These are phyloP conservation scores for Antennarius striatus DNA, from an alignment of 2,113 vertebrate genomes.

Conservation along the genomic window DNA sequence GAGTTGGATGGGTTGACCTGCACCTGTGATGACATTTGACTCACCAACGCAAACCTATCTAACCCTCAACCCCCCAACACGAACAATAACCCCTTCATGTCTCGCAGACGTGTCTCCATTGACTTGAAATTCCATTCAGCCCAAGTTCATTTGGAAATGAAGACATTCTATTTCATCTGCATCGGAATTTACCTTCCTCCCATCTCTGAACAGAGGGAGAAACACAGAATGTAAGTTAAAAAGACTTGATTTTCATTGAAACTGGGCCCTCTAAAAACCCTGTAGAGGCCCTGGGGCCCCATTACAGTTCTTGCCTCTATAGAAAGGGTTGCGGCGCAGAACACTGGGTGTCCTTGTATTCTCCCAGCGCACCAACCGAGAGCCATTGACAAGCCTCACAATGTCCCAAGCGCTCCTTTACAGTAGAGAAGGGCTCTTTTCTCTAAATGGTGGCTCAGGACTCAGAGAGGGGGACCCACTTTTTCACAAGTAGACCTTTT, in stretches of 20 bases:
- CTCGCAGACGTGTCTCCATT: slow-evolving; percentile 39
- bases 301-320: slow-evolving; percentile 66
- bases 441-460: slow-evolving; percentile 68
- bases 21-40: slow-evolving; percentile 35
- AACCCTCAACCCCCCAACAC: slow-evolving; percentile 23
- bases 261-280: slow-evolving; percentile 71
- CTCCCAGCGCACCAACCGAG: slow-evolving; percentile 65
- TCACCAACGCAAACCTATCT: slow-evolving; percentile 15
- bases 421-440: slow-evolving; percentile 78
- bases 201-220: slow-evolving; percentile 61
- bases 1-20: slow-evolving; percentile 39
- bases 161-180: slow-evolving; percentile 78
- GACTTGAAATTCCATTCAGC: slow-evolving; percentile 30
- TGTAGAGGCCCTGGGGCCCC: slow-evolving; percentile 65
- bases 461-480: slow-evolving; percentile 58
- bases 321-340: slow-evolving; percentile 63
- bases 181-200: slow-evolving; percentile 72
- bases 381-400: slow-evolving; percentile 75
- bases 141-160: slow-evolving; percentile 63
- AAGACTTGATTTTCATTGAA: slow-evolving; percentile 71
- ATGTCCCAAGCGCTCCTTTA: slow-evolving; percentile 74
- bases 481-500: slow-evolving; percentile 67
- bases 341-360: slow-evolving; percentile 79
- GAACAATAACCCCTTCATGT: slow-evolving; percentile 42
- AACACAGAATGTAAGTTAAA: slow-evolving; percentile 72